Percentiles rank a stretch among this genome's conserved stretches.
Conservation (phyloP, 1,140 invertebrate genomes). For the Streblospio benedicti region DNA sequence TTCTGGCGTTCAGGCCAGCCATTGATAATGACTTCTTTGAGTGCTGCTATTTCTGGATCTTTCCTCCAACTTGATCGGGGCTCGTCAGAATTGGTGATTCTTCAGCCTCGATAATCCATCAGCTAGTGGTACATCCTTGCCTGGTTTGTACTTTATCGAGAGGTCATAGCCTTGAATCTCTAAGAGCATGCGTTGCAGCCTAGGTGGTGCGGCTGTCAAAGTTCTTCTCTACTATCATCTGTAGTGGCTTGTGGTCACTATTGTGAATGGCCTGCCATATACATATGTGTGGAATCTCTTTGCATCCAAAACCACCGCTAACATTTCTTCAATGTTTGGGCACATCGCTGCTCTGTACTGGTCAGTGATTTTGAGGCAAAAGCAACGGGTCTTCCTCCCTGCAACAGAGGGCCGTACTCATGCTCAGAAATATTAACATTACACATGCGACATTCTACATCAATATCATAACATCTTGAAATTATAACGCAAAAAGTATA, state of each 20-base stretch:
- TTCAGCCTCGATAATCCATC: constrained; percentile 24
- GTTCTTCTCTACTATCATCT: constrained; percentile 43
- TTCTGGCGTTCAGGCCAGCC: too few relatives aligned
- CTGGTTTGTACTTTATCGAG: constrained; percentile 37
- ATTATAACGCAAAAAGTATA: too few relatives aligned
- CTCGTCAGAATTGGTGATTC: too few relatives aligned
- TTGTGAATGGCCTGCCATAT: constrained; percentile 2
- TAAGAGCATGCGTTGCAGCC: constrained; percentile 47
- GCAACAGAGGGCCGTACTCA: too few relatives aligned
- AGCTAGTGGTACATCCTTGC: constrained; percentile 43
- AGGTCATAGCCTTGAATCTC: constrained; percentile 46
- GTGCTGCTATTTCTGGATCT: too few relatives aligned
- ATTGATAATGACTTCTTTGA: too few relatives aligned
- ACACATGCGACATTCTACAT: too few relatives aligned
- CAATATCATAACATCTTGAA: too few relatives aligned
- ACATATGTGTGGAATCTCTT: constrained; percentile 9
- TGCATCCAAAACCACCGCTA: constrained; percentile 13
- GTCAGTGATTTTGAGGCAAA: not conserved
- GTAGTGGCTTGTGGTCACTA: constrained; percentile 25
- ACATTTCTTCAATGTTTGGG: constrained; percentile 11
- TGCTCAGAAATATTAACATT: too few relatives aligned
- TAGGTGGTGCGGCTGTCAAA: constrained; percentile 34
- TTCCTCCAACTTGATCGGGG: too few relatives aligned
- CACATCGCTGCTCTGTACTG: constrained; percentile 7
- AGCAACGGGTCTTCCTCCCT: constrained; percentile 34